These are phyloP conservation scores for Plemyria rubiginata DNA, from an alignment of 2,888 invertebrate genomes.

Conservation along the genomic window DNA sequence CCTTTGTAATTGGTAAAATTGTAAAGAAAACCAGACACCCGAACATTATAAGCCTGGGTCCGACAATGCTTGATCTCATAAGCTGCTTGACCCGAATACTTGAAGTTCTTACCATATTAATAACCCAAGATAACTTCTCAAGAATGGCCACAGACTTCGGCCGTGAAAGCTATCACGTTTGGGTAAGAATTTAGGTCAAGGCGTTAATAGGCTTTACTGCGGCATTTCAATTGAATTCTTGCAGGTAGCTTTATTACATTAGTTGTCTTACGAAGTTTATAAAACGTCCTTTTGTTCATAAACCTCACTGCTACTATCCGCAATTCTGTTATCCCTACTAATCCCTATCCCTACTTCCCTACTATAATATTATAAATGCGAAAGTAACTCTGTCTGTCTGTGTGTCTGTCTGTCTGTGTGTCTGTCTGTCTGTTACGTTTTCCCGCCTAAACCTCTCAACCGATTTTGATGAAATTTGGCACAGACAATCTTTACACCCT, in stretches of 20 bases:
- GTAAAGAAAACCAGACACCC: slow-evolving; percentile 6
- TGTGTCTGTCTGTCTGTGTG: too few relatives aligned
- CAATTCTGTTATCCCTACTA: too few relatives aligned
- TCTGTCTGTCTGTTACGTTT: too few relatives aligned
- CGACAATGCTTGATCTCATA: slow-evolving; percentile 11
- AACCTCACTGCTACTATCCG: too few relatives aligned
- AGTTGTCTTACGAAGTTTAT: too few relatives aligned
- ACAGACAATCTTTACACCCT: too few relatives aligned
- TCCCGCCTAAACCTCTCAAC: too few relatives aligned
- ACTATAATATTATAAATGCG: too few relatives aligned
- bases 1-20: neutral
- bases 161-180: slow-evolving; percentile 18
- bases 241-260: slow-evolving; percentile 5
- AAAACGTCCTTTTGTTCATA: too few relatives aligned
- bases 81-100: slow-evolving; percentile 21
- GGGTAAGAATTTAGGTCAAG: slow-evolving; percentile 25
- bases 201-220: slow-evolving; percentile 14
- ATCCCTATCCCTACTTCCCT: too few relatives aligned
- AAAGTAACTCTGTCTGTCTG: too few relatives aligned
- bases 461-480: too few relatives aligned
- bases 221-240: slow-evolving; percentile 18
- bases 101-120: slow-evolving; percentile 29
- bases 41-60: slow-evolving; percentile 14
- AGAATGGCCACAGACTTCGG: slow-evolving; percentile 14
- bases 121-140: slow-evolving; percentile 24